Evolutionary conservation across 2,113 vertebrate species (phyloP).

Genomic region (Hiodon tergisus): DNA sequence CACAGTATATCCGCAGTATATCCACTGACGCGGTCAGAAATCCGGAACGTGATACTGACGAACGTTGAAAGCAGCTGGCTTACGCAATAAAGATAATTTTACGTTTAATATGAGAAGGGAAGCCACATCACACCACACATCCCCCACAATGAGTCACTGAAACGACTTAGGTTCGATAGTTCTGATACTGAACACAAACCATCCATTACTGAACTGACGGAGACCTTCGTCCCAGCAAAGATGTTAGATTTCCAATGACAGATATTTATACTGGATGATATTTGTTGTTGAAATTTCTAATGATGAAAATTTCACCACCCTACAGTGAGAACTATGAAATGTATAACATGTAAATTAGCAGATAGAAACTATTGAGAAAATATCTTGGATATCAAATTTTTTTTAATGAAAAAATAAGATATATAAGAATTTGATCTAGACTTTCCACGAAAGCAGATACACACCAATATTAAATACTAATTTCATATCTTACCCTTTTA

Average conservation of each 20-base stretch:
- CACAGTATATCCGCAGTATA: background rate
- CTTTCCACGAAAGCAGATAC: too few species aligned
- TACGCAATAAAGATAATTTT: background rate
- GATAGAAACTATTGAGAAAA: background rate
- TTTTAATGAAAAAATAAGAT: too few species aligned
- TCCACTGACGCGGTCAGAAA: slow-evolving; percentile 8
- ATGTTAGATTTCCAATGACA: slow-evolving; percentile 5
- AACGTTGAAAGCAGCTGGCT: background rate
- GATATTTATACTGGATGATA: slow-evolving; percentile 10
- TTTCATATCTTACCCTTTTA: too few species aligned
- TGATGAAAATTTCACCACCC: background rate
- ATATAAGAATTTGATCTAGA: too few species aligned
- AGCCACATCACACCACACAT: too few species aligned
- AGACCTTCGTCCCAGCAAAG: background rate
- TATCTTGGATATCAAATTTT: background rate
- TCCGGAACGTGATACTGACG: background rate
- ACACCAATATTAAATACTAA: too few species aligned
- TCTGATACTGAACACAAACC: slow-evolving; percentile 11
- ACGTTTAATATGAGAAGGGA: too few species aligned
- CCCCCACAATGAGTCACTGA: too few species aligned
- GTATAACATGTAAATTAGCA: too few species aligned
- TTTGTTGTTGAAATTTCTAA: background rate
- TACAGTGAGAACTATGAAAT: background rate
- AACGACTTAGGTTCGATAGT: background rate
- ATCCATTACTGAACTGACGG: background rate